Evolutionary conservation across 2,888 invertebrate genomes (phyloP).

Genomic region (Ischnura elegans): DNA sequence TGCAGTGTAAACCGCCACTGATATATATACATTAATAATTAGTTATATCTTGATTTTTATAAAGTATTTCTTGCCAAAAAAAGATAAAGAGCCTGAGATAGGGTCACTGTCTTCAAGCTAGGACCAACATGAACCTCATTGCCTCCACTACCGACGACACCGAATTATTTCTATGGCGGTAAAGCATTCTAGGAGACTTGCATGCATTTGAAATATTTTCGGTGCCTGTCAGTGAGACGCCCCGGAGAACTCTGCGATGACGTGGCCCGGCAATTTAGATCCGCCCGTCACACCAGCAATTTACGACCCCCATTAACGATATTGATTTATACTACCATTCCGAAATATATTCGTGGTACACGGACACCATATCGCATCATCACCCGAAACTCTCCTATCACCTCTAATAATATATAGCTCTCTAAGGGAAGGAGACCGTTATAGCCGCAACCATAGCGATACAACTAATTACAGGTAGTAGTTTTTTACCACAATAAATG

Average conservation of each 20-base stretch:
- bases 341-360: neutral
- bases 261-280: neutral
- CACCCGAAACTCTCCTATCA: neutral
- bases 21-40: too few relatives aligned
- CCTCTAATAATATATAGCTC: neutral
- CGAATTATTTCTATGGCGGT: neutral
- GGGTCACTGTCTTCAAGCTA: neutral
- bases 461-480: too few relatives aligned
- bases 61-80: too few relatives aligned
- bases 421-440: too few relatives aligned
- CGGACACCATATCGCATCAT: neutral
- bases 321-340: neutral
- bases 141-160: neutral
- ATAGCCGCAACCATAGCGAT: too few relatives aligned
- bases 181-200: neutral
- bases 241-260: neutral
- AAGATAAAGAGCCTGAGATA: too few relatives aligned
- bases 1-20: too few relatives aligned
- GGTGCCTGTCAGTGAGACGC: neutral
- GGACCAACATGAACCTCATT: neutral
- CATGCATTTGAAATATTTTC: neutral
- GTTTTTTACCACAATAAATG: too few relatives aligned
- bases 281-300: neutral
- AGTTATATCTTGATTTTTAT: too few relatives aligned
- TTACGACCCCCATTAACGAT: slow-evolving; percentile 12